Evolutionary conservation across 2,888 invertebrate species (phyloP).

Genomic region (Eristalis pertinax): DNA sequence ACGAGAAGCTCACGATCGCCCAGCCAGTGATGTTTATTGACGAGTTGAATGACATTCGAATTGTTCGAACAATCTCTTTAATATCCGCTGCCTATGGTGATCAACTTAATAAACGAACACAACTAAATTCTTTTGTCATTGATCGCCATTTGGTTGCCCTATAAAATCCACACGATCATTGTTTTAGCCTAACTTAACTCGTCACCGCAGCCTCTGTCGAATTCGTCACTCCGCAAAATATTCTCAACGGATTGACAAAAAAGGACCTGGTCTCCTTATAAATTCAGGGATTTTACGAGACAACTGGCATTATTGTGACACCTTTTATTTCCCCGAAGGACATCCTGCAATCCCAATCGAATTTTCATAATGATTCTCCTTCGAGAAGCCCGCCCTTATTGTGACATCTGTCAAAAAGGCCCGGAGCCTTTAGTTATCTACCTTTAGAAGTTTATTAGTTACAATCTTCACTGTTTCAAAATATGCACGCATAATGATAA

Average conservation of each 20-base stretch:
- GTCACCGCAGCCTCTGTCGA: background rate
- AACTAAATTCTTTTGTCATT: background rate
- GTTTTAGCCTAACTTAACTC: background rate
- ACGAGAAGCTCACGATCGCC: too few relatives aligned
- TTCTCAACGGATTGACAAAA: background rate
- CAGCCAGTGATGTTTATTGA: background rate
- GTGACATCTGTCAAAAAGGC: background rate
- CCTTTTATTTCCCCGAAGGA: background rate
- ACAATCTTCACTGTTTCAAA: too few relatives aligned
- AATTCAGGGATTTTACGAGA: background rate
- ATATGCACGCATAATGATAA: too few relatives aligned
- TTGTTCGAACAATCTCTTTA: background rate
- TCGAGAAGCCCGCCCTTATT: background rate
- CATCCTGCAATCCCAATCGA: background rate
- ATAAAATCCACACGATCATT: background rate
- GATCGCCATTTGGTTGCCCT: background rate
- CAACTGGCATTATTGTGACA: background rate
- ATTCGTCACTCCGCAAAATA: background rate
- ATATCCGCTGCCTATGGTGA: background rate
- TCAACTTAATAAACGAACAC: background rate
- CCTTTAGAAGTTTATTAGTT: too few relatives aligned
- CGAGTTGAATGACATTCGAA: background rate
- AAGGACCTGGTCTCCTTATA: background rate
- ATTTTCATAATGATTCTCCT: background rate
- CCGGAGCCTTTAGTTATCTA: too few relatives aligned